A percentile compares a stretch with the other conserved stretches of the same genome.
These are phyloP conservation scores for Notiomystis cincta DNA, from an alignment of 2,113 vertebrate genomes.

Conservation along the genomic window DNA sequence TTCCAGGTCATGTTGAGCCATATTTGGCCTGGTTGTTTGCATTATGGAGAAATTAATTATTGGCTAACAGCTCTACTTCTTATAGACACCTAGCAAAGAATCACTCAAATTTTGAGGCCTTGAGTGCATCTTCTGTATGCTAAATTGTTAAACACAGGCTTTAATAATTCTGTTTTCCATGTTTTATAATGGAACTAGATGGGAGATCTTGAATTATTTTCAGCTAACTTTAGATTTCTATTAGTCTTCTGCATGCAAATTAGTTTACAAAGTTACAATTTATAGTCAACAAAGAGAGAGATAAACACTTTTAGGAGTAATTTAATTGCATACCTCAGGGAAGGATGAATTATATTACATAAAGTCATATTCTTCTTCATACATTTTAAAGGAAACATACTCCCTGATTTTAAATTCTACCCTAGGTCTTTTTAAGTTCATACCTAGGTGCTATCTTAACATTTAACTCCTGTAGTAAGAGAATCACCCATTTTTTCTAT, in stretches of 20 bases:
- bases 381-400: background rate
- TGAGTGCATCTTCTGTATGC: background rate
- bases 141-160: background rate
- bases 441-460: background rate
- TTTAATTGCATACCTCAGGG: background rate
- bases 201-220: background rate
- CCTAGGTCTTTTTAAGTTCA: background rate
- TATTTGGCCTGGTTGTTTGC: background rate
- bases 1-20: background rate
- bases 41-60: background rate
- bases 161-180: background rate
- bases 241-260: background rate
- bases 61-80: background rate
- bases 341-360: background rate
- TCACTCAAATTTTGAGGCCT: background rate
- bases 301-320: background rate
- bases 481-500: background rate
- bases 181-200: background rate
- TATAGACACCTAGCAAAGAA: background rate
- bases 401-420: background rate
- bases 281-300: background rate
- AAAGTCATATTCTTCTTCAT: background rate
- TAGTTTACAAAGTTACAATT: background rate
- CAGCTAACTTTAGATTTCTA: background rate
- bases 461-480: background rate